phyloP scores from a whole-genome alignment of 2,113 vertebrate genomes.

The Callorhinus ursinus region DNA sequence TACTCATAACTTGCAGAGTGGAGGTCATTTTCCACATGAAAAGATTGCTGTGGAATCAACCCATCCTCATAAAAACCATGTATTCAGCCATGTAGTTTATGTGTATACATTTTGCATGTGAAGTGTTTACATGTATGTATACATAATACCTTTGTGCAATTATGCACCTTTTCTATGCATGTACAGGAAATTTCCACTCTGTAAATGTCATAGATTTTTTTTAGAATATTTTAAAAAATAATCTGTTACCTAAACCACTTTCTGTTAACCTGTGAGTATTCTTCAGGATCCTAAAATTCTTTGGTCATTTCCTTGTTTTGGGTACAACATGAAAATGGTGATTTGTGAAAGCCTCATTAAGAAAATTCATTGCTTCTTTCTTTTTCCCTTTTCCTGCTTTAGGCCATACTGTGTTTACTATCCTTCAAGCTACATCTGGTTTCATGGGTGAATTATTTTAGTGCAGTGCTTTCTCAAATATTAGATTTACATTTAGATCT shows the following conservation, averaged over 20 bases:
- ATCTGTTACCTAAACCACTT: background rate
- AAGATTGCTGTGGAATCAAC: conserved; percentile 77
- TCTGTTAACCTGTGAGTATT: background rate
- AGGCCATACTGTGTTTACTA: background rate
- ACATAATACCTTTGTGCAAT: background rate
- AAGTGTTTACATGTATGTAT: background rate
- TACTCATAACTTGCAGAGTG: background rate
- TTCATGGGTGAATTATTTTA: conserved; percentile 13
- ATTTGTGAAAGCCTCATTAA: conserved; percentile 6
- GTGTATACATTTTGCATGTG: background rate
- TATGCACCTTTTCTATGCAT: background rate
- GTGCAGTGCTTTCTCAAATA: background rate
- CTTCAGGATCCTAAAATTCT: background rate
- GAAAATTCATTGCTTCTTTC: background rate
- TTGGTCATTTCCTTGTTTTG: background rate
- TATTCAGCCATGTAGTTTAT: background rate
- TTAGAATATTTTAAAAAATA: background rate
- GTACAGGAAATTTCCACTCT: background rate
- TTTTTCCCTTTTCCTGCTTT: background rate
- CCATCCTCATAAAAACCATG: background rate
- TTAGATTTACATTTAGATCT: background rate
- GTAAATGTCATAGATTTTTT: background rate
- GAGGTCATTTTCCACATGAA: conserved; percentile 69
- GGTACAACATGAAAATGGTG: conserved; percentile 6
- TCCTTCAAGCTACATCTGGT: background rate